Evolutionary conservation across 2,888 invertebrate species (phyloP).

Genomic region (Atrina japonica): DNA sequence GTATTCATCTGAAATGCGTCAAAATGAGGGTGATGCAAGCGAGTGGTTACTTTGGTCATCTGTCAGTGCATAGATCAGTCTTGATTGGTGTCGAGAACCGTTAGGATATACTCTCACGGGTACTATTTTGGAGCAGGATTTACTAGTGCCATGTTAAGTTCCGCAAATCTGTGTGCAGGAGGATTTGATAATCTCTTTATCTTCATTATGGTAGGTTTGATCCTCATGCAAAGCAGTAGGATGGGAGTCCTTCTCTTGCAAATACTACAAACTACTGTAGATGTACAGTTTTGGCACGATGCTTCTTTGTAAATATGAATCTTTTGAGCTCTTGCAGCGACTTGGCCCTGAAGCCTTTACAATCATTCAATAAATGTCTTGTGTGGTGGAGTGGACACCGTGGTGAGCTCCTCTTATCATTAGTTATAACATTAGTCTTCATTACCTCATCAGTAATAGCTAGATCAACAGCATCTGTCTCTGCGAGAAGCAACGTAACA

Average conservation of each 20-base stretch:
- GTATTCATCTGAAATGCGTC: conserved; percentile 12
- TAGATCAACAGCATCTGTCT: background rate
- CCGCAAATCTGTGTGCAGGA: conserved; percentile 27
- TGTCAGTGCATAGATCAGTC: conserved; percentile 2
- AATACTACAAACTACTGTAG: conserved; percentile 3
- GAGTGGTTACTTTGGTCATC: conserved; percentile 31
- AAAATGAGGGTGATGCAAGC: conserved; percentile 13
- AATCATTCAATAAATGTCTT: conserved; percentile 17
- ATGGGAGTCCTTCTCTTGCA: conserved; percentile 1
- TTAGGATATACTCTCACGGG: conserved; percentile 7
- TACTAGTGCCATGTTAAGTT: conserved; percentile 16
- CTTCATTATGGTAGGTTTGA: background rate
- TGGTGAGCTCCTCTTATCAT: conserved; percentile 2
- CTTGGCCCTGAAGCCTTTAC: conserved; percentile 6
- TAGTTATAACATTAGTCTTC: background rate
- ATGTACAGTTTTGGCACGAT: conserved; percentile 13
- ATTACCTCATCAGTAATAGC: conserved; percentile 1
- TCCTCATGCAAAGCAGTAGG: conserved; percentile 19
- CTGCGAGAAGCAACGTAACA: background rate
- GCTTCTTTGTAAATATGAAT: conserved; percentile 11
- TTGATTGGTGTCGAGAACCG: background rate
- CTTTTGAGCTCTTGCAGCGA: conserved; percentile 1
- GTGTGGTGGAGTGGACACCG: conserved; percentile 22
- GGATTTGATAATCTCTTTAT: background rate
- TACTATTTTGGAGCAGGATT: conserved; percentile 26